Evolutionary conservation across 2,797 vertebrate genomes (phyloP), one percentile per base, ranked within the genome.

Genomic region (Thaleichthys pacificus): DNA sequence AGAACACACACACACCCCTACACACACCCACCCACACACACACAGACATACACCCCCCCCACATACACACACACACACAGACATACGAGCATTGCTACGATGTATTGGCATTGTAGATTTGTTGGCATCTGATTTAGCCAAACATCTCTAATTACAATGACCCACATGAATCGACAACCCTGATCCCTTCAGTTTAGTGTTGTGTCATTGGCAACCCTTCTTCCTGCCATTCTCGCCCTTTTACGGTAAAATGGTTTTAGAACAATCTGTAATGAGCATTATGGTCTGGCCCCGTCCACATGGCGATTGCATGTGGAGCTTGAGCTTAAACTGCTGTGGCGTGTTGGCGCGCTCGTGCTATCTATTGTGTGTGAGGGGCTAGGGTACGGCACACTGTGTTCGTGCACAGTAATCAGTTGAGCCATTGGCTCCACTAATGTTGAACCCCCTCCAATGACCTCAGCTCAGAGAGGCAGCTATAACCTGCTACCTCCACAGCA

Each of bases 311-410:
- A 47, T 47, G 42, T 14, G 42, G 42, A 14, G 42, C 42, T 47
- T 82, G 82, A 83, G 85, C 76, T 66, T 64, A 61, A 71, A 64
- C 74, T 70, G 79, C 80, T 84, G 81, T 85, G 76, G 47, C 64
- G 38, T 49, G 73, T 64, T 70, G 57, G 51, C 8, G 58, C 84
- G 78, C 76, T 82, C 72, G 80, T 83, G 79, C 80, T 76, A 56
- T 47, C 42, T 47, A 12, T 3, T 32, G 61, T 65, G 35, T 22
- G 28, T 21, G n/a, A 21, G 32, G n/a, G 4, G 35, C 9, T 24
- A 4, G 7, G 15, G 30, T 49, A 22, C n/a, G 5, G 5, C n/a
- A 65, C 32, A 30, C 61, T 30, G 5, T n/a, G 6, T 51, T 30
- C 9, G 70, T 35, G 64, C 28, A 7, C 21, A 24, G 49, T 26